Evolutionary conservation across 1,140 invertebrate genomes (phyloP), one percentile per base, ranked within the genome.

Genomic region (Penaeus japonicus): DNA sequence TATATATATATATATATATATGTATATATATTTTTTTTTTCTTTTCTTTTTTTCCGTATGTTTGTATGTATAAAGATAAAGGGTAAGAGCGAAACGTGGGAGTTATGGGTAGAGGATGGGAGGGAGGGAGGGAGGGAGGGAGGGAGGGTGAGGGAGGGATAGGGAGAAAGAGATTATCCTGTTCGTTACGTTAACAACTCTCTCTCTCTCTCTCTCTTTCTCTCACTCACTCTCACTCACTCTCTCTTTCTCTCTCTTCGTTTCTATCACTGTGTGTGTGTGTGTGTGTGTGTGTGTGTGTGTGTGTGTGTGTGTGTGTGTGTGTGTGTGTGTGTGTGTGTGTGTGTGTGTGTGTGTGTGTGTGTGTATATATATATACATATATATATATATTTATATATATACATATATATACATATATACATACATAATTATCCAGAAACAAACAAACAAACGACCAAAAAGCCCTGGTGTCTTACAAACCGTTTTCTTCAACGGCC

Each of bases 301-400:
- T n/a, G n/a, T n/a, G 27, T 65, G 27, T 65, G 27, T 65, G 27
- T 65, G 27, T 65, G 27, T 65, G 27, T 65, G 27, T n/a, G n/a
- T 70, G n/a, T n/a, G n/a, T 70, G n/a, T 70, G n/a, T n/a, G n/a
- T 70, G n/a, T 22, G n/a, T 70, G n/a, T 70, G n/a, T 70, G n/a
- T 70, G 2, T 70, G n/a, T n/a, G n/a, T 70, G 27, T 65, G 27
- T 65, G 4, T 4, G 27, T 65, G 17, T 65, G 27, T 65, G 27
- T 65, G 27, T 65, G 17, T 65, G 27, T 70, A n/a, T 22, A 70
- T 70, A 70, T 70, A 70, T 70, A 70, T 70, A 70, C n/a, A 70
- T n/a, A 65, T 65, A 65, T 65, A 65, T 65, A 65, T 65, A 65
- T 65, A 65, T 65, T n/a, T 65, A 65, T 65, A 65, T 65, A 65